Base-by-base conservation (phyloP, 2,797 vertebrate genomes). In the Ptychadena robeensis region DNA sequence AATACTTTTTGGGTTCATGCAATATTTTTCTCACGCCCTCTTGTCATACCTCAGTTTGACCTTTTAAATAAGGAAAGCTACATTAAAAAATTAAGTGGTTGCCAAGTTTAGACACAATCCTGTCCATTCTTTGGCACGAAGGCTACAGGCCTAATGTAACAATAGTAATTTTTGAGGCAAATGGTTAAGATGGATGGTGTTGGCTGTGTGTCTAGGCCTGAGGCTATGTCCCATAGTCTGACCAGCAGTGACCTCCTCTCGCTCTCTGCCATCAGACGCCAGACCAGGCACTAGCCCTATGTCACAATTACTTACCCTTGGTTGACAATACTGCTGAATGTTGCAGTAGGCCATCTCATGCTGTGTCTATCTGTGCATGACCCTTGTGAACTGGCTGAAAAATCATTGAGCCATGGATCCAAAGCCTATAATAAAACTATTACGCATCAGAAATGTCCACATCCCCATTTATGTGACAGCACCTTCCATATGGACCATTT, bases 111-210 rank as follows among this genome's bases (percentile, higher is more conserved):
- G 82, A 88, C 67, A 89, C 87, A 88, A 89, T 86, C 88, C 75
- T 86, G 83, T 18, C 83, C 73, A 86, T 89, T 91, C 87, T 91
- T 85, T 37, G 2, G 79, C 71, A 82, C 34, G 12, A 67, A 74
- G 87, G 69, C 48, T 38, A 37, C 73, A 79, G 77, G 72, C 61
- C 53, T 40, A 37, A 79, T 86, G 87, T 73, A 86, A 83, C 66
- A 88, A 86, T 81, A 59, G 88, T 85, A 88, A 48, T 88, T 87
- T 80, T 12, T 74, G 85, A 86, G 82, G 48, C 61, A 53, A 53
- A 83, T 78, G 63, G 85, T 87, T 93, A 94, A 94, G 93, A 95
- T 93, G 93, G 93, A 94, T 94, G 91, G 88, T 88, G 93, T 85
- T 75, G 86, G 87, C 61, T 88, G 89, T 79, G 89, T 66, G 82